phyloP scores from a whole-genome alignment of 92 coral and sea anemone species.

The Actinernus sp. region DNA sequence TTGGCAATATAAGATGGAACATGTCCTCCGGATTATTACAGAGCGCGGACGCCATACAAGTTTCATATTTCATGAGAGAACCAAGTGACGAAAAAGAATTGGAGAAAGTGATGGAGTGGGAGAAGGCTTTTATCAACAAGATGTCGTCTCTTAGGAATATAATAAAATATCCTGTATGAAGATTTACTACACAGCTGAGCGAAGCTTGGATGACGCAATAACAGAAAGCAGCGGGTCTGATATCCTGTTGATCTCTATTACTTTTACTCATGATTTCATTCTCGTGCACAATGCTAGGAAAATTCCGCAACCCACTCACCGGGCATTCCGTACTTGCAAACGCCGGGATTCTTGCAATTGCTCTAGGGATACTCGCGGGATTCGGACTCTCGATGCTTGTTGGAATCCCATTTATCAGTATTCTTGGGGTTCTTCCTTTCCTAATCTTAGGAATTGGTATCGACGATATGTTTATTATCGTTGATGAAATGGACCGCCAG shows the following conservation, averaged over 20 bases:
- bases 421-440: slow-evolving; percentile 82
- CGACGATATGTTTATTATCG: slow-evolving; percentile 83
- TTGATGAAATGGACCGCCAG: slow-evolving; percentile 73
- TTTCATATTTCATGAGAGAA: slow-evolving; percentile 44
- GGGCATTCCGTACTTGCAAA: slow-evolving; percentile 70
- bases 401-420: slow-evolving; percentile 65
- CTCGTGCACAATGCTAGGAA: slow-evolving; percentile 70
- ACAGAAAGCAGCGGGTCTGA: slow-evolving; percentile 87
- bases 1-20: slow-evolving; percentile 34
- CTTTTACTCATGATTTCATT: slow-evolving; percentile 77
- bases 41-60: slow-evolving; percentile 36
- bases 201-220: slow-evolving; percentile 88
- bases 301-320: slow-evolving; percentile 71
- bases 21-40: slow-evolving; percentile 1
- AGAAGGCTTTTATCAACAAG: slow-evolving; percentile 63
- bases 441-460: slow-evolving; percentile 84
- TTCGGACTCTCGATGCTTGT: slow-evolving; percentile 65
- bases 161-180: slow-evolving; percentile 43
- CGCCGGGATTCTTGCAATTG: slow-evolving; percentile 73
- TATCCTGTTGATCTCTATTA: slow-evolving; percentile 48
- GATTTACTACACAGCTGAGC: slow-evolving; percentile 58
- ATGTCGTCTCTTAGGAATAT: slow-evolving; percentile 24
- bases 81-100: slow-evolving; percentile 26
- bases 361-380: slow-evolving; percentile 73
- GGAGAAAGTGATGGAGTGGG: slow-evolving; percentile 44